Conservation (phyloP, 2,797 vertebrate species). For the Sorex maritimensis region DNA sequence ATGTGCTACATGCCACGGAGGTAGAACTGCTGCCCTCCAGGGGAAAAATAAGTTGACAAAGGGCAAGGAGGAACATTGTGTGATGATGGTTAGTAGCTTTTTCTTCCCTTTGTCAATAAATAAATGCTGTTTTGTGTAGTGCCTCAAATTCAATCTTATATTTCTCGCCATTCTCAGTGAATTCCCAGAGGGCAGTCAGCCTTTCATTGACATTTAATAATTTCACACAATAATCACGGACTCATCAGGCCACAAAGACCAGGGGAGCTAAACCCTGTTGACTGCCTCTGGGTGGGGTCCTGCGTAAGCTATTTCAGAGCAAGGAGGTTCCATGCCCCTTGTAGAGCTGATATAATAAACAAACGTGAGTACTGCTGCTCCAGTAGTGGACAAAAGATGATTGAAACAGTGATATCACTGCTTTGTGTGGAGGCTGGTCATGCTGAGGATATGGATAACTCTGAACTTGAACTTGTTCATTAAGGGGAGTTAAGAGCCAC, state of each 20-base stretch:
- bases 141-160: constrained; percentile 74
- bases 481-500: neutral
- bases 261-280: neutral
- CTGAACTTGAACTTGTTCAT: constrained; percentile 21
- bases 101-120: constrained; percentile 70
- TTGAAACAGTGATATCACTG: neutral
- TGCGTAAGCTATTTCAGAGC: constrained; percentile 57
- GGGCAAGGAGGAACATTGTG: constrained; percentile 55
- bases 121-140: constrained; percentile 72
- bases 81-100: constrained; percentile 54
- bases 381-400: constrained; percentile 47
- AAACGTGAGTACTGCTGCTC: constrained; percentile 15
- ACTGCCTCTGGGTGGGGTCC: constrained; percentile 65
- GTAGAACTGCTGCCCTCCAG: constrained; percentile 67
- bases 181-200: constrained; percentile 80
- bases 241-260: constrained; percentile 74
- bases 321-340: constrained; percentile 33
- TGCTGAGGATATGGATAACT: neutral
- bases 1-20: constrained; percentile 37
- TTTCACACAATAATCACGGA: constrained; percentile 63
- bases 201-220: constrained; percentile 80
- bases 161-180: constrained; percentile 73
- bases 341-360: constrained; percentile 71
- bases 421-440: neutral
- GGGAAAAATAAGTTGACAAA: constrained; percentile 43